Evolutionary conservation across 2,113 vertebrate species (phyloP), one percentile per base, ranked within the genome.

Genomic region (Barbus barbus): DNA sequence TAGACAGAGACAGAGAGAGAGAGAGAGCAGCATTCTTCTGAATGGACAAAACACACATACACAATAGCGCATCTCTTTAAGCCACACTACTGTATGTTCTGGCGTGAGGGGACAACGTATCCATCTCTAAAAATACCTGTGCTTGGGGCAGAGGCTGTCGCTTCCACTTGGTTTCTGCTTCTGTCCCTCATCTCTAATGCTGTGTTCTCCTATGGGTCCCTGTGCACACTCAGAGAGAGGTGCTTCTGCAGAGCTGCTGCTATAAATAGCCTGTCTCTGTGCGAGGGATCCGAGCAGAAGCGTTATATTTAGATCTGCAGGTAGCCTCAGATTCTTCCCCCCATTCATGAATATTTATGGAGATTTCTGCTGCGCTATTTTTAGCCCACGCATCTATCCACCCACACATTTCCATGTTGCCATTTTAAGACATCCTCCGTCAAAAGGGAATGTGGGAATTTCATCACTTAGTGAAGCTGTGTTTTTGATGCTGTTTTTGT

Each of bases 331-430:
- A 84, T 67, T 87, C 87, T 72, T 82, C 86, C 89, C 89, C 78
- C 83, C 88, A 90, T 90, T 93, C 93, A 93, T 92, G 86, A 93
- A 93, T 94, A 94, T 93, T 90, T 81, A 92, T 89, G 51, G 75
- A 6, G 81, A 60, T 67, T 73, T 90, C 90, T 92, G 63, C 84
- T 0, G 41, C 48, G 87, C 89, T 93, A 93, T 90, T 92, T 88
- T 89, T 91, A 92, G n/a, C 58, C 75, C 78, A 88, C 86, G 88
- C 90, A 91, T 87, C 84, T 36, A 88, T 85, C 78, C 80, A 60
- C 90, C 93, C 87, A 91, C 89, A 79, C 82, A 58, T 90, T 90
- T 85, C 85, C 86, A 87, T 31, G 41, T 84, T 86, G 88, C 78
- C 76, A 20, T 86, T 84, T 63, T 76, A 74, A 79, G 84, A 76